Conservation (phyloP, 2,113 vertebrate genomes). For the Eudyptes chrysolophus region DNA sequence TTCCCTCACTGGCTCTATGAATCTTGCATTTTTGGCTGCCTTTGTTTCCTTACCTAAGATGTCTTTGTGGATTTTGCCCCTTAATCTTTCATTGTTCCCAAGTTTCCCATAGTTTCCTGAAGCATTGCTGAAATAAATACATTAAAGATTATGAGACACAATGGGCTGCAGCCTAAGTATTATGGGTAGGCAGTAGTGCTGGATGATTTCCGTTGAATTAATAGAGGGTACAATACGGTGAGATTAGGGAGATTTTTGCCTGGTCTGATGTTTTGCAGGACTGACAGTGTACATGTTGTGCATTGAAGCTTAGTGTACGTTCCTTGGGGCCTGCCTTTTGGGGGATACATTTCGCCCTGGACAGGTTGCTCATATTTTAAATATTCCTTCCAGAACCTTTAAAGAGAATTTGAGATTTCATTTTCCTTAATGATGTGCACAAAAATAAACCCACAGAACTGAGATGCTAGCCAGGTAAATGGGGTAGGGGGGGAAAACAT, state of each 20-base stretch:
- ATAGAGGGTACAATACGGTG: not conserved
- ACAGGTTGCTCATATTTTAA: not conserved
- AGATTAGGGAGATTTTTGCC: not conserved
- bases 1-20: not conserved
- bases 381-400: not conserved
- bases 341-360: not conserved
- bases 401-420: not conserved
- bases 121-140: not conserved
- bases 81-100: not conserved
- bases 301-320: not conserved
- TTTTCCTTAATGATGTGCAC: conserved; percentile 13
- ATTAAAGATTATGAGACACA: not conserved
- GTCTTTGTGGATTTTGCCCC: not conserved
- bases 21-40: not conserved
- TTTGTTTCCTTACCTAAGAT: not conserved
- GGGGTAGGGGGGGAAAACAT: accelerated
- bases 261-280: not conserved
- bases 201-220: not conserved
- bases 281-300: not conserved
- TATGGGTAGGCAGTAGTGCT: not conserved
- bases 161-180: not conserved
- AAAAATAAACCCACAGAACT: not conserved
- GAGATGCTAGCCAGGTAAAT: not conserved
- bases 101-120: not conserved
- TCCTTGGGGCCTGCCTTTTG: not conserved